phyloP scores from a whole-genome alignment of 2,113 vertebrate species.

The Lophius piscatorius region DNA sequence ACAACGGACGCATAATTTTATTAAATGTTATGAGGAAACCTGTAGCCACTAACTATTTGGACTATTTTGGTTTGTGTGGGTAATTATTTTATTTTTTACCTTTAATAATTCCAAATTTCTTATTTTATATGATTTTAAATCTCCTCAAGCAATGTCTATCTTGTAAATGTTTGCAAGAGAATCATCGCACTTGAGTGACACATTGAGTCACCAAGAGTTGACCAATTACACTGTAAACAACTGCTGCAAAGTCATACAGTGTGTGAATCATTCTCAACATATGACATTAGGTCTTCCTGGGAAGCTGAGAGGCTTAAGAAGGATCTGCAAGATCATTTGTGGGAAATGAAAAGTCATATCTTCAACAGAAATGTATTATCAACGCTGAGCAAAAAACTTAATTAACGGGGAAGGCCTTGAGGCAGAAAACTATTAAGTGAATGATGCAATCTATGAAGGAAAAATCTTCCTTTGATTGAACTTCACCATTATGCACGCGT shows the following conservation, averaged over 20 bases:
- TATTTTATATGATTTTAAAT: too few relatives aligned
- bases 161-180: neutral
- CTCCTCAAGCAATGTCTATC: too few relatives aligned
- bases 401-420: constrained; percentile 13
- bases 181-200: neutral
- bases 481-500: constrained; percentile 33
- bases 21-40: too few relatives aligned
- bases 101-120: too few relatives aligned
- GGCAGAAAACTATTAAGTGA: constrained; percentile 21
- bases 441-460: constrained; percentile 43
- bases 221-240: neutral
- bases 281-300: too few relatives aligned
- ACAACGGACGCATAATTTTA: too few relatives aligned
- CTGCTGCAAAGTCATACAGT: neutral
- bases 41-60: too few relatives aligned
- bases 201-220: neutral
- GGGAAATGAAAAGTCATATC: constrained; percentile 5
- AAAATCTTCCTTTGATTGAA: constrained; percentile 40
- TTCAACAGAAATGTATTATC: constrained; percentile 16
- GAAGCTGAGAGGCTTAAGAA: neutral
- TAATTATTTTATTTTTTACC: too few relatives aligned
- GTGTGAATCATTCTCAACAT: neutral
- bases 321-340: constrained; percentile 8
- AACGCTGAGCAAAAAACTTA: constrained; percentile 19
- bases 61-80: too few relatives aligned